These are phyloP conservation scores for Notarius lentiginosus DNA, from an alignment of 2,113 vertebrate genomes.

Conservation along the genomic window DNA sequence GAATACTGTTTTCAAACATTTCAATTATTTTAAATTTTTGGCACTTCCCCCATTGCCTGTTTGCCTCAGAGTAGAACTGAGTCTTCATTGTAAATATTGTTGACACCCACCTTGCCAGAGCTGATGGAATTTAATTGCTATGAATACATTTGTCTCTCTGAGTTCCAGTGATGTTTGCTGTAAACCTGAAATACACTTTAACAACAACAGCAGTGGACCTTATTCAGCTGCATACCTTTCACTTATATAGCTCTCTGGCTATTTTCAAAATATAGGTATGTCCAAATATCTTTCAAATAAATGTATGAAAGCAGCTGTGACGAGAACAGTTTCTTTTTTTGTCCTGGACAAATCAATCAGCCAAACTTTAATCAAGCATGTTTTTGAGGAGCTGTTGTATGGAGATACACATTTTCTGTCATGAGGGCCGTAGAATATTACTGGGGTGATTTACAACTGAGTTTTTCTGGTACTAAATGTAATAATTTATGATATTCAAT, in stretches of 20 bases:
- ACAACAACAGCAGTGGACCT: slow-evolving; percentile 63
- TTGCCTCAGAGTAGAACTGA: slow-evolving; percentile 27
- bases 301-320: slow-evolving; percentile 29
- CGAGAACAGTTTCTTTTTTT: slow-evolving; percentile 6
- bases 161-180: slow-evolving; percentile 63
- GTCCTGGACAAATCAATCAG: background rate
- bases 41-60: background rate
- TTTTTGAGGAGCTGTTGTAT: background rate
- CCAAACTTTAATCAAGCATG: background rate
- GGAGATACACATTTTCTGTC: background rate
- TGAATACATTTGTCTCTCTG: slow-evolving; percentile 62
- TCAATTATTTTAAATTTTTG: slow-evolving; percentile 2
- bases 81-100: slow-evolving; percentile 47
- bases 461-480: slow-evolving; percentile 62
- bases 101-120: slow-evolving; percentile 56
- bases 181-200: slow-evolving; percentile 68
- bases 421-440: slow-evolving; percentile 37
- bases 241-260: slow-evolving; percentile 15
- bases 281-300: slow-evolving; percentile 58
- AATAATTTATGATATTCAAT: slow-evolving; percentile 59
- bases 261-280: slow-evolving; percentile 51
- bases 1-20: too few relatives aligned
- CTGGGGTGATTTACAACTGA: slow-evolving; percentile 33
- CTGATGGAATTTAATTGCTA: slow-evolving; percentile 61
- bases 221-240: slow-evolving; percentile 59